These are phyloP conservation scores for Macrocentrus cingulum DNA, from an alignment of 1,140 invertebrate genomes.

Conservation along the genomic window DNA sequence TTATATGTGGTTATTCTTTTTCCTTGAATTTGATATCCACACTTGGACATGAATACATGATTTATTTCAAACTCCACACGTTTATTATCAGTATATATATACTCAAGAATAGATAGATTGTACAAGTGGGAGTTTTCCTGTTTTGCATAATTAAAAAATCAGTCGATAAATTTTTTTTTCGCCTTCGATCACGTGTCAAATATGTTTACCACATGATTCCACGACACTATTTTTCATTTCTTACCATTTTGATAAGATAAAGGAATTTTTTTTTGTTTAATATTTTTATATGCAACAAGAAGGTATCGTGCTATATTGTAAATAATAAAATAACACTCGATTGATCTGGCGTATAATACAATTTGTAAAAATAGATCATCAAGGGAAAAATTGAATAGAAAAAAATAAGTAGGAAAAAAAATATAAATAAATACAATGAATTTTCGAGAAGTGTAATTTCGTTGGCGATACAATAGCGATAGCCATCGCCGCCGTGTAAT, in stretches of 20 bases:
- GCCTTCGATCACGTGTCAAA: not conserved
- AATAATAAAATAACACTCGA: no score
- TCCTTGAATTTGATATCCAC: no score
- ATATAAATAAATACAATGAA: constrained; percentile 15
- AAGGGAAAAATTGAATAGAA: constrained; percentile 9
- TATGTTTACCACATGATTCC: constrained; percentile 1
- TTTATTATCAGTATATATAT: no score
- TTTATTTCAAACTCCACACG: no score
- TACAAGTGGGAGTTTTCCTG: not conserved
- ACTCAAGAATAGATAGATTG: not conserved
- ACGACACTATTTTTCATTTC: constrained; percentile 5
- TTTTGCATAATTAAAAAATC: not conserved
- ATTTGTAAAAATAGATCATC: no score
- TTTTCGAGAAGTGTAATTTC: constrained; percentile 40
- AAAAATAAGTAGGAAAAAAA: not conserved
- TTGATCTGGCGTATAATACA: no score
- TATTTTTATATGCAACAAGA: not conserved
- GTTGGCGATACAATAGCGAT: constrained; percentile 34
- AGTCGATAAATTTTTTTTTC: constrained; percentile 1
- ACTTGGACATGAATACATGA: no score
- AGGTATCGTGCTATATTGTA: no score
- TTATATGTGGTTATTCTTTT: no score
- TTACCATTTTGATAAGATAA: not conserved
- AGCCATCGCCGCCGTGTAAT: constrained; percentile 37
- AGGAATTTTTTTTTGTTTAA: no score